phyloP scores from a whole-genome alignment of 2,888 invertebrate species.

The Timema cristinae region DNA sequence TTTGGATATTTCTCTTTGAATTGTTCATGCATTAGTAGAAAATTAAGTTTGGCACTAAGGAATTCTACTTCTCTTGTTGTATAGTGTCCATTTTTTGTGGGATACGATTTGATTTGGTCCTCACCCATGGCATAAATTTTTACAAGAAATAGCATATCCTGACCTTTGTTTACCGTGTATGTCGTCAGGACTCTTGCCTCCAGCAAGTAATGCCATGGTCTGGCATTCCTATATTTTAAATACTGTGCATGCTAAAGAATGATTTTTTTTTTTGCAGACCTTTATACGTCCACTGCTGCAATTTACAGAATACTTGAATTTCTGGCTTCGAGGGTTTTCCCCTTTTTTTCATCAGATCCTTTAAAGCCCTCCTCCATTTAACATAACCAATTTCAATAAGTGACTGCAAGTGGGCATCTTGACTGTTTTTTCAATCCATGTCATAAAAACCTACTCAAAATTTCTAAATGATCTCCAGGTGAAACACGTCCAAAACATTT shows the following conservation, averaged over 20 bases:
- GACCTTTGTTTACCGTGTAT: neutral
- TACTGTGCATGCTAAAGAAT: neutral
- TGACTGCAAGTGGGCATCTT: slow-evolving; percentile 8
- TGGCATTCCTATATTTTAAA: neutral
- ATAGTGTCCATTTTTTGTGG: neutral
- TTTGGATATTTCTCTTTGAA: too few relatives aligned
- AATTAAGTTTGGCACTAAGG: too few relatives aligned
- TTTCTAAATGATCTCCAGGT: neutral
- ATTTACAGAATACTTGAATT: too few relatives aligned
- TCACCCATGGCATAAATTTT: neutral
- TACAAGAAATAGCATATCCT: neutral
- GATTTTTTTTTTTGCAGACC: too few relatives aligned
- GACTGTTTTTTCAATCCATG: neutral
- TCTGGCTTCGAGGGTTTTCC: too few relatives aligned
- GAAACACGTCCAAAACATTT: too few relatives aligned
- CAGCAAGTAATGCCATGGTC: neutral
- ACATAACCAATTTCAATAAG: neutral
- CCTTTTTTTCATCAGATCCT: neutral
- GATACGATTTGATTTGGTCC: neutral
- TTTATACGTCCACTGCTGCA: too few relatives aligned
- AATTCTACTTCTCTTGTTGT: too few relatives aligned
- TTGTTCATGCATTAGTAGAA: too few relatives aligned
- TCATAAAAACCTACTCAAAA: neutral
- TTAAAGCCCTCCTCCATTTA: neutral
- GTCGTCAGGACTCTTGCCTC: slow-evolving; percentile 3